Base-by-base conservation (phyloP, 30 jellyfish, hydroid and myxozoan genomes). In the Morbakka virulenta region DNA sequence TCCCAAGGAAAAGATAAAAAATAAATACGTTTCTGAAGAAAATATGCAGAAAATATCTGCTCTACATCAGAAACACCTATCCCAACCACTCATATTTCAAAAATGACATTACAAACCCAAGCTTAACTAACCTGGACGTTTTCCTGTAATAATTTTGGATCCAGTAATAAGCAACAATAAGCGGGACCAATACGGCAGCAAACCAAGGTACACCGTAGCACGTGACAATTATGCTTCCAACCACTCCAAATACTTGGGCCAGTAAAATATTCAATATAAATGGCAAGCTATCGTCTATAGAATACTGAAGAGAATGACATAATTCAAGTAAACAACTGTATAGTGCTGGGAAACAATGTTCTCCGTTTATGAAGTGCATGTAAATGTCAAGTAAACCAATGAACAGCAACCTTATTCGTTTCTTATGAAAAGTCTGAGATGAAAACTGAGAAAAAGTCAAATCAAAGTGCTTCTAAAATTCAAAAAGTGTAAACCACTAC, bases 91-190 rank as follows among this genome's bases (percentile, higher is more conserved):
- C n/a, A n/a, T n/a, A n/a, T n/a, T n/a, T n/a, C n/a, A n/a, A n/a
- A n/a, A n/a, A n/a, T n/a, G n/a, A n/a, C n/a, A n/a, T n/a, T n/a
- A n/a, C n/a, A n/a, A n/a, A n/a, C n/a, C n/a, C n/a, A n/a, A n/a
- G n/a, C n/a, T n/a, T n/a, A n/a, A n/a, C n/a, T n/a, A n/a, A 93
- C 99, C 99, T 80, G 28, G 99, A 93, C 3, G 99, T 93, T 64
- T 82, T 81, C 28, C 99, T 72, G 91, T 93, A 93, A 41, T 86
- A 82, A 30, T 71, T 82, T 64, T 93, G 99, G 0, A 94, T 93
- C 66, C 72, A 81, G 57, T 67, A 69, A 71, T 93, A 93, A 3
- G 87, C 76, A 35, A 74, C 91, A 53, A 74, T 78, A 33, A 93
- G 87, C 1, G 99, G 99, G 34, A 87, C 87, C 32, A 93, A 86